Conservation (phyloP, 2,888 invertebrate genomes). For the Perizoma flavofasciatum region DNA sequence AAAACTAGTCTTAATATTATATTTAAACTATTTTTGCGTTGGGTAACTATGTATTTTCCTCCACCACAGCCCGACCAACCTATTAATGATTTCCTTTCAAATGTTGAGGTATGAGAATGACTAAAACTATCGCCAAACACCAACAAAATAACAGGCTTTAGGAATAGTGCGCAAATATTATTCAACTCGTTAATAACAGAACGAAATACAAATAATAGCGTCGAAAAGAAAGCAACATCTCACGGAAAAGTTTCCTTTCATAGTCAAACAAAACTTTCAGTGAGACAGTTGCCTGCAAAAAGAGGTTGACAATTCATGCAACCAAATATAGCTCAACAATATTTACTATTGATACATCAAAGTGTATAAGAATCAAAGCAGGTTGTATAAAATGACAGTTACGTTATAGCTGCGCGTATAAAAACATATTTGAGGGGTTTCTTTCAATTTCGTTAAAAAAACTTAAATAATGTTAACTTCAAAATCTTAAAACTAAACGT, state of each 20-base stretch:
- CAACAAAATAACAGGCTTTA: slow-evolving; percentile 20
- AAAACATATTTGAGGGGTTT: no score
- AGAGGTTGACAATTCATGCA: slow-evolving; percentile 2
- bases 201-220: slow-evolving; percentile 29
- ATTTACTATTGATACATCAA: no score
- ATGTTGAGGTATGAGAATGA: slow-evolving; percentile 1
- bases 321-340: slow-evolving; percentile 3
- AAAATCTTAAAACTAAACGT: no score
- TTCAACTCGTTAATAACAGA: slow-evolving; percentile 28
- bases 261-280: slow-evolving; percentile 27
- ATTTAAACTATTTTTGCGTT: no score
- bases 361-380: no score
- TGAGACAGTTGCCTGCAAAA: slow-evolving; percentile 1
- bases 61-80: neutral
- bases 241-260: slow-evolving; percentile 21
- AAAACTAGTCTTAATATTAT: no score
- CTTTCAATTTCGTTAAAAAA: no score
- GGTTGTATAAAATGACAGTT: no score
- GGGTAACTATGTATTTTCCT: no score
- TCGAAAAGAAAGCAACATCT: slow-evolving; percentile 23
- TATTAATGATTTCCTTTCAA: neutral
- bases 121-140: slow-evolving; percentile 26
- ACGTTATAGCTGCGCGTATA: no score
- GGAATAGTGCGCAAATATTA: slow-evolving; percentile 26
- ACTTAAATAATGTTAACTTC: no score